These are phyloP conservation scores for Prunella himalayana DNA, from an alignment of 2,113 vertebrate genomes.

Conservation along the genomic window DNA sequence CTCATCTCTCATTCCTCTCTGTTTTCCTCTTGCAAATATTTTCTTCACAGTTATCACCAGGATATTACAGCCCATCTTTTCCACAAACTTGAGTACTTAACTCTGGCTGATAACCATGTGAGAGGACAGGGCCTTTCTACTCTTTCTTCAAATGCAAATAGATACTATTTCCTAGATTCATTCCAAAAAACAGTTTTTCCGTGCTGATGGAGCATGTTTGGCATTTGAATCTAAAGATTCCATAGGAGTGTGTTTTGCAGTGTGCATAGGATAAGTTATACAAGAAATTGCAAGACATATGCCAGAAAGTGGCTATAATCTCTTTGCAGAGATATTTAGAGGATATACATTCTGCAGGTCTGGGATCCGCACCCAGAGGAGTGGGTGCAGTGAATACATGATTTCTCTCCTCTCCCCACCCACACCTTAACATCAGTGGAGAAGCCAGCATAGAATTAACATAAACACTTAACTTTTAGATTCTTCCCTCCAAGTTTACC, in stretches of 20 bases:
- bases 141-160: background rate
- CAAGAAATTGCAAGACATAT: slow-evolving; percentile 41
- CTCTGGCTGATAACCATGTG: background rate
- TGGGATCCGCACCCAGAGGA: slow-evolving; percentile 39
- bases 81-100: background rate
- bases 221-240: slow-evolving; percentile 31
- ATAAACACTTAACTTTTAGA: slow-evolving; percentile 43
- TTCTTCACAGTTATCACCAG: background rate
- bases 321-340: slow-evolving; percentile 53
- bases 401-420: slow-evolving; percentile 60
- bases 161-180: background rate
- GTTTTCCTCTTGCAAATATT: background rate
- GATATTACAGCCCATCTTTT: background rate
- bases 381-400: slow-evolving; percentile 55
- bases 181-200: background rate
- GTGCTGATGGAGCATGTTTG: background rate
- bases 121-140: background rate
- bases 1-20: background rate
- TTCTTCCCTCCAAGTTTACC: slow-evolving; percentile 30
- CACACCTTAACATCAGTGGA: slow-evolving; percentile 25
- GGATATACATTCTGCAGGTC: slow-evolving; percentile 46
- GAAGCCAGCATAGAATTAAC: slow-evolving; percentile 50
- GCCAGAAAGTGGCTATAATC: slow-evolving; percentile 21
- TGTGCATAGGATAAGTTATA: slow-evolving; percentile 7
- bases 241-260: background rate